phyloP scores from a whole-genome alignment of 2,888 invertebrate species.

The Brenthis daphne region DNA sequence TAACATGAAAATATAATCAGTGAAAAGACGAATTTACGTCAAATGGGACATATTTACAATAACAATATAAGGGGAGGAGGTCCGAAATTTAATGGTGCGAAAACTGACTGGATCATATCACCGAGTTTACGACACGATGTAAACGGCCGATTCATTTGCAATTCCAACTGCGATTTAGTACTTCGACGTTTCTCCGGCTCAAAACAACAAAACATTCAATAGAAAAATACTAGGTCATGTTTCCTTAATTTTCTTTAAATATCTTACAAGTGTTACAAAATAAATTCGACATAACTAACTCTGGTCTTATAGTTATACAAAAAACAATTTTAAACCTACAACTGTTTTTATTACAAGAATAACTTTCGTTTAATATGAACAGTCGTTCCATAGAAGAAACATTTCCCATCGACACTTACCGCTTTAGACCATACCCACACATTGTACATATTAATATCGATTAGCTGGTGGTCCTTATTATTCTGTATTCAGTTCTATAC shows the following conservation, averaged over 20 bases:
- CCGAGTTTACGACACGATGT: conserved; percentile 76
- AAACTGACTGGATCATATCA: conserved; percentile 82
- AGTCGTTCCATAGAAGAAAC: conserved; percentile 10
- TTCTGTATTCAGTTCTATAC: conserved; percentile 67
- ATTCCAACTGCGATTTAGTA: conserved; percentile 75
- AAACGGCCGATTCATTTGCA: conserved; percentile 82
- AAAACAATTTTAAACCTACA: background rate
- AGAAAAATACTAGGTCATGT: background rate
- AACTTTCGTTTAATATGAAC: background rate
- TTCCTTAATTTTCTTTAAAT: no score
- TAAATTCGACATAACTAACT: no score
- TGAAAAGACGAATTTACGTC: conserved; percentile 45
- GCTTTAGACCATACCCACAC: conserved; percentile 37
- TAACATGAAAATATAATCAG: conserved; percentile 14
- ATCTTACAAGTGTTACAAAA: no score
- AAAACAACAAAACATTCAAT: conserved; percentile 31
- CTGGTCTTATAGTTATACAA: no score
- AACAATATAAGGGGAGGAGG: conserved; percentile 64
- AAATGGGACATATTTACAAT: conserved; percentile 62
- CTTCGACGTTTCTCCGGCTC: conserved; percentile 46
- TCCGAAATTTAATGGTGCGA: conserved; percentile 80
- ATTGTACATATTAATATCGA: conserved; percentile 47
- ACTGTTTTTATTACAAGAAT: background rate
- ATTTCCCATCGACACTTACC: conserved; percentile 39
- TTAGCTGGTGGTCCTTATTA: conserved; percentile 68